A percentile compares a stretch with the other conserved stretches of the same genome.
These are phyloP conservation scores for Sakesphorus luctuosus DNA, from an alignment of 2,113 vertebrate species.

Conservation along the genomic window DNA sequence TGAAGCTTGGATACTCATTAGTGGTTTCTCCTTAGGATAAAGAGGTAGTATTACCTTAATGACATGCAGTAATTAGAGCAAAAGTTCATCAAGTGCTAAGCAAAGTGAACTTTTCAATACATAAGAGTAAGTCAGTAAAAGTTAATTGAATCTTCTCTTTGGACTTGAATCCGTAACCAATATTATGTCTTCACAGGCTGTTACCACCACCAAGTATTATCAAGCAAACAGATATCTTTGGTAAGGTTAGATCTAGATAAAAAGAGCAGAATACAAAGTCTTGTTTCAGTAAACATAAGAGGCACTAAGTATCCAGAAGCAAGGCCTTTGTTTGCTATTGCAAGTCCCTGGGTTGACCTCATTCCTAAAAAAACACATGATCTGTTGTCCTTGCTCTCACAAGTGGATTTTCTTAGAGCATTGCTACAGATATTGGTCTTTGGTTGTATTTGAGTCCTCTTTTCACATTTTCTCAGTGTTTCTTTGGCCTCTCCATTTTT, in stretches of 20 bases:
- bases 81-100: conserved; percentile 7
- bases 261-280: neutral
- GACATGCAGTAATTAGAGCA: neutral
- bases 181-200: neutral
- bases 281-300: neutral
- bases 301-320: neutral
- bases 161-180: neutral
- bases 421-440: neutral
- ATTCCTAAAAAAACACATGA: neutral
- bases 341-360: neutral
- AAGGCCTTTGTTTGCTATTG: neutral
- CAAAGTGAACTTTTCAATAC: neutral
- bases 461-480: neutral
- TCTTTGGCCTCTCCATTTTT: neutral
- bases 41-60: conserved; percentile 14
- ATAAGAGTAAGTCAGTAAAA: neutral
- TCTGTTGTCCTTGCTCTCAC: neutral
- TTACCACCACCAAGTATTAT: neutral
- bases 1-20: neutral
- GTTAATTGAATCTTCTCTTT: neutral
- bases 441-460: neutral
- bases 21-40: neutral
- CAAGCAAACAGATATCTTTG: neutral
- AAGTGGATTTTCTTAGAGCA: neutral
- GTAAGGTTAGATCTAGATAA: neutral